Conservation (phyloP, 2,888 invertebrate genomes). For the Polydrusus tereticollis region DNA sequence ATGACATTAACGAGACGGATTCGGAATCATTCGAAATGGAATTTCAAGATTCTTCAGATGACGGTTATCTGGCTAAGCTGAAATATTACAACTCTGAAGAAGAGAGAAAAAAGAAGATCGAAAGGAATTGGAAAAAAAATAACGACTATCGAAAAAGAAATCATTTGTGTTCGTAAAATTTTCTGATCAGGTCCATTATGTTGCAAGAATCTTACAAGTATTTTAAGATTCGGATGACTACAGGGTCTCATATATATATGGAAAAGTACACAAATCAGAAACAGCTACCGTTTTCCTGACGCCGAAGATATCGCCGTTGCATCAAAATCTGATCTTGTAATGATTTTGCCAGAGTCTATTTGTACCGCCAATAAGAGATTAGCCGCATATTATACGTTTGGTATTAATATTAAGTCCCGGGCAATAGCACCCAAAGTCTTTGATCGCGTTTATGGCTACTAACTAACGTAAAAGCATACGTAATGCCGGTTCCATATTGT, state of each 20-base stretch:
- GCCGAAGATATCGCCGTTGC: neutral
- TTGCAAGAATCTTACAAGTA: constrained; percentile 13
- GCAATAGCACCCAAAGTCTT: too few relatives aligned
- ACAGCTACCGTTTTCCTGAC: neutral
- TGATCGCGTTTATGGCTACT: too few relatives aligned
- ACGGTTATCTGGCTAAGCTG: constrained; percentile 2
- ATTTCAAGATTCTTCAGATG: constrained; percentile 21
- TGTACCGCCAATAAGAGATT: neutral
- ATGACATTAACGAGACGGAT: constrained; percentile 1
- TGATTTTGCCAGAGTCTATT: neutral
- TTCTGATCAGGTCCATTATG: constrained; percentile 9
- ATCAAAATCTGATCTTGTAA: neutral
- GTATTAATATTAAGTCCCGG: too few relatives aligned
- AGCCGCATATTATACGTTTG: neutral
- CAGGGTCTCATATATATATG: constrained; percentile 2
- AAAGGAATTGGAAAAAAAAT: constrained; percentile 1
- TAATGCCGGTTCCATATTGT: too few relatives aligned
- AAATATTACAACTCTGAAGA: neutral
- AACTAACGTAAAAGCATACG: too few relatives aligned
- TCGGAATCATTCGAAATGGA: neutral
- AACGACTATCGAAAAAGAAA: constrained; percentile 17
- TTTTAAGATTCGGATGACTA: constrained; percentile 2
- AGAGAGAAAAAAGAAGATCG: neutral
- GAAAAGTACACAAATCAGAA: constrained; percentile 1
- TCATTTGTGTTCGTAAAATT: constrained; percentile 26